Percentiles rank a stretch among this genome's conserved stretches.
Evolutionary conservation across 1,140 invertebrate genomes (phyloP).

Genomic region (Drosophila lacertosa): DNA sequence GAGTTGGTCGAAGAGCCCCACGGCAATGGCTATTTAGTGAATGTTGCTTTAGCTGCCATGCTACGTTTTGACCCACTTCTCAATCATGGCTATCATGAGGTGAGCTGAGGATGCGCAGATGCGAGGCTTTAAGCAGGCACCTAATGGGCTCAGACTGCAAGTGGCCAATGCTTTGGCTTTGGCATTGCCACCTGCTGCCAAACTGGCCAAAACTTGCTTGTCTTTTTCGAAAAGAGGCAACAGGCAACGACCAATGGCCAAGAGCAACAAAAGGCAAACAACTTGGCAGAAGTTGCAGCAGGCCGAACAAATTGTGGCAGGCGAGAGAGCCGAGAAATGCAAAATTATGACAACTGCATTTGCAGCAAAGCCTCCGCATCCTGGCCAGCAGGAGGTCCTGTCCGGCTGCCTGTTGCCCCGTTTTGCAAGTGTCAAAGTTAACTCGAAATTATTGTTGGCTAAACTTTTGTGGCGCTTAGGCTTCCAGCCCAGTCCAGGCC

Average conservation of each 20-base stretch:
- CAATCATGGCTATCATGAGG: constrained; percentile 42
- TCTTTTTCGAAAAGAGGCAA: constrained; percentile 25
- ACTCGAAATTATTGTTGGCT: constrained; percentile 82
- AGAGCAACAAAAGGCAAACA: constrained; percentile 71
- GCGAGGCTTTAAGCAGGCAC: constrained; percentile 64
- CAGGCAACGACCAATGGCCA: constrained; percentile 8
- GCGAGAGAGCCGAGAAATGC: constrained; percentile 67
- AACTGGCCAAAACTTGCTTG: constrained; percentile 56
- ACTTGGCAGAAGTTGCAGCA: constrained; percentile 76
- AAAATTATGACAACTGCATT: constrained; percentile 82
- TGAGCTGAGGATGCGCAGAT: constrained; percentile 15
- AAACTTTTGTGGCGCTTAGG: constrained; percentile 80
- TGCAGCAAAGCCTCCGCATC: constrained; percentile 48
- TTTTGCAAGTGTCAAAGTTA: constrained; percentile 81
- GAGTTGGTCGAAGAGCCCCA: constrained; percentile 12
- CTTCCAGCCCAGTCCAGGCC: neutral
- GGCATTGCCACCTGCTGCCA: constrained; percentile 19
- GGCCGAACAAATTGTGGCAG: constrained; percentile 69
- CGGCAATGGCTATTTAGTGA: constrained; percentile 69
- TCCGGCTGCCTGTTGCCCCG: constrained; percentile 42
- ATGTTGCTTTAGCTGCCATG: constrained; percentile 60
- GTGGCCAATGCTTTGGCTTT: constrained; percentile 29
- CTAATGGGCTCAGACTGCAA: constrained; percentile 60
- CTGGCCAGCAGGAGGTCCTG: constrained; percentile 25
- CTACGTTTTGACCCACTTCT: constrained; percentile 71